A percentile compares a stretch with the other conserved stretches of the same genome.
Conservation (phyloP, 2,888 invertebrate species). For the Isoperla grammatica region DNA sequence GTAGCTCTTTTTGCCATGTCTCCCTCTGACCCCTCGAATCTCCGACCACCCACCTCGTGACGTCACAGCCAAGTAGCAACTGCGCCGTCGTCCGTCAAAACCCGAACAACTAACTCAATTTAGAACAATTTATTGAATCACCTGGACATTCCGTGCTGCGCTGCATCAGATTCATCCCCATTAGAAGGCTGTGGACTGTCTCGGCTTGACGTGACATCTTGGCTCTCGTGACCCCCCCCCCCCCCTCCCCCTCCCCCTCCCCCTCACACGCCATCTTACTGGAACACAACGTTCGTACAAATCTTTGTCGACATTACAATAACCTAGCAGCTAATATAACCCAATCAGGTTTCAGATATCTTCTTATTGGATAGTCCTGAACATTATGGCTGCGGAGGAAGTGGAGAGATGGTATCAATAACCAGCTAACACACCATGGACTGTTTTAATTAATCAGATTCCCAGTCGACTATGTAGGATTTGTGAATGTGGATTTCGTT, state of each 20-base stretch:
- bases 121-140: conserved; percentile 16
- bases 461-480: neutral
- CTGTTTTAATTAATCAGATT: conserved; percentile 25
- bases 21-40: conserved; percentile 23
- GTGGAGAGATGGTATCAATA: conserved; percentile 9
- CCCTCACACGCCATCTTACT: neutral
- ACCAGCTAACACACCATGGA: conserved; percentile 23
- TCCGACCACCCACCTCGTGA: conserved; percentile 24
- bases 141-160: conserved; percentile 1
- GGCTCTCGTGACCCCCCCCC: neutral
- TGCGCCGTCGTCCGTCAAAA: conserved; percentile 12
- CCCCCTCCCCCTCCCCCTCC: neutral
- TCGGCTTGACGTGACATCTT: neutral
- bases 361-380: neutral
- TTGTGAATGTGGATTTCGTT: conserved; percentile 16
- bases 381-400: neutral
- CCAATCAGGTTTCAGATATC: conserved; percentile 1
- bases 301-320: conserved; percentile 10
- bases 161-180: neutral
- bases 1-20: conserved; percentile 20
- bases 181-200: too few relatives aligned
- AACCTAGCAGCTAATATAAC: conserved; percentile 8
- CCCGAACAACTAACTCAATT: conserved; percentile 26
- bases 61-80: conserved; percentile 27
- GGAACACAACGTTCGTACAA: neutral